Percentiles rank a stretch among this genome's conserved stretches.
These are phyloP conservation scores for Oncorhynchus gorbuscha DNA, from an alignment of 2,113 vertebrate species.

Conservation along the genomic window DNA sequence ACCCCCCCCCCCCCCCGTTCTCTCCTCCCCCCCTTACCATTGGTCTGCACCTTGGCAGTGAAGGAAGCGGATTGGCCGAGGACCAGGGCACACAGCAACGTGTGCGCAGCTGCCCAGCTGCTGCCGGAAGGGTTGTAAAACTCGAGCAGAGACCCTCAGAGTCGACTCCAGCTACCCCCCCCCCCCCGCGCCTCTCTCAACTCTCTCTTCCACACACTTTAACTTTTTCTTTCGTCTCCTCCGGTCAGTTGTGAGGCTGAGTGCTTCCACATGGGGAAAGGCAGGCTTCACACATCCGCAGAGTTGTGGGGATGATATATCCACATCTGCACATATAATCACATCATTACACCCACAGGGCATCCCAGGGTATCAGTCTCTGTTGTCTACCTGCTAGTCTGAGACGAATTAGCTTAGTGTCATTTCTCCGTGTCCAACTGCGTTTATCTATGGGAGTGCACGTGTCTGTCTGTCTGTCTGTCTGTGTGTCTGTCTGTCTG, in stretches of 20 bases:
- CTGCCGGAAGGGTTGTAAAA: constrained; percentile 38
- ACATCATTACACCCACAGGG: constrained; percentile 69
- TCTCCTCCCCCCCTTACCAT: neutral
- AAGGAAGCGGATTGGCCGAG: constrained; percentile 15
- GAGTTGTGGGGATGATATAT: constrained; percentile 51
- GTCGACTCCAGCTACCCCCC: constrained; percentile 28
- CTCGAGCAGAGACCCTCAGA: constrained; percentile 11
- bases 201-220: neutral
- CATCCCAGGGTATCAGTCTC: constrained; percentile 56
- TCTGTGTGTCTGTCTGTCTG: neutral
- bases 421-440: constrained; percentile 11
- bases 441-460: neutral
- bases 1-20: no score
- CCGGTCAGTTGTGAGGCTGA: constrained; percentile 38
- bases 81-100: constrained; percentile 1
- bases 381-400: constrained; percentile 56
- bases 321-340: constrained; percentile 66
- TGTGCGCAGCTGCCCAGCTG: constrained; percentile 17
- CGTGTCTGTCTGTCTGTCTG: neutral
- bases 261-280: constrained; percentile 66
- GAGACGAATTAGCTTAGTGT: constrained; percentile 35
- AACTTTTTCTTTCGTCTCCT: constrained; percentile 24
- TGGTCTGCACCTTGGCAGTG: constrained; percentile 15
- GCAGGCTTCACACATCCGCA: constrained; percentile 55
- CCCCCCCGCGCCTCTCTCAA: neutral